Base-by-base conservation (phyloP, 2,888 invertebrate genomes). In the Saturnia pavonia region DNA sequence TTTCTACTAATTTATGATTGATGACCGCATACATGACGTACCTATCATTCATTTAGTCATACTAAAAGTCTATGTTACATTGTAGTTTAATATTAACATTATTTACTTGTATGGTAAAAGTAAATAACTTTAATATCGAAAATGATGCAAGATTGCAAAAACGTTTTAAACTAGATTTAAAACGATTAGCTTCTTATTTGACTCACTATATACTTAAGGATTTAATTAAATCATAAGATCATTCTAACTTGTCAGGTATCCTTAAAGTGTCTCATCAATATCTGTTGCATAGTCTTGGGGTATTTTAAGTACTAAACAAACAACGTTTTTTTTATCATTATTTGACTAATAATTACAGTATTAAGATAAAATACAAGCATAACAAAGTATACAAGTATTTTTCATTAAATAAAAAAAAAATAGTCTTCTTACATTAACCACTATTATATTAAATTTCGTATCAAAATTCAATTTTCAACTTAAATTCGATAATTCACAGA, bases 391-490 rank as follows among this genome's bases (percentile, higher is more conserved):
- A 22, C 19, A 22, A 48, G 16, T 48, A 19, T 19, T 48, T 48
- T n/a, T 19, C 19, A 48, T 22, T 11, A 54, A 54, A 54, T n/a
- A 22, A 9, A 54, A 22, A 9, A 54, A 11, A 54, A 9, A 1
- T 11, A n/a, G 2, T 11, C 11, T 54, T 22, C 22, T 54, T n/a
- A 16, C 16, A n/a, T 51, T 19, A 51, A 51, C 19, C 8, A 25
- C 57, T 25, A 57, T 9, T 57, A 25, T 60, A 27, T 51, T 51
- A 65, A 65, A 65, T 19, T 40, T 40, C 65, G 12, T 70, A 45
- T 48, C 22, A 63, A 71, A 84, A 84, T 84, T 82, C 77, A 82
- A 84, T 85, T 85, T 84, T 81, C 80, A 84, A 86, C 80, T 86
- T 84, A 76, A 75, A 76, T 74, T 81, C 78, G 82, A 83, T 81